These are phyloP conservation scores for Nesogale talazaci DNA, from an alignment of 2,113 vertebrate genomes.

Conservation along the genomic window DNA sequence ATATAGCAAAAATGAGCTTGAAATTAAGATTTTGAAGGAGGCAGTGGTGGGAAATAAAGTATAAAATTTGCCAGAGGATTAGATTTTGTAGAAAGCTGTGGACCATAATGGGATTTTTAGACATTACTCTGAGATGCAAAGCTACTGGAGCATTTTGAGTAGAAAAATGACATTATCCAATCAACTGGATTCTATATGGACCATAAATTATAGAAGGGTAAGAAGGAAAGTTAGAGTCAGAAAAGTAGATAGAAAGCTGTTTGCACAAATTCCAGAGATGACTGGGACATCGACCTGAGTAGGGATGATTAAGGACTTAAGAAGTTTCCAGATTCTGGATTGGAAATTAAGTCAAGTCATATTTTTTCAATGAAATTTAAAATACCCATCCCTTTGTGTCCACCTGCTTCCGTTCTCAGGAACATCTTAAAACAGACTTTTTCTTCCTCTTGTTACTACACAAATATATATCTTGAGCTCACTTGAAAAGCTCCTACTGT, in stretches of 20 bases:
- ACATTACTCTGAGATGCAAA: slow-evolving; percentile 42
- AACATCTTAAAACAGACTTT: slow-evolving; percentile 20
- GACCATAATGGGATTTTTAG: slow-evolving; percentile 6
- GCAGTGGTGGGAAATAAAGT: neutral
- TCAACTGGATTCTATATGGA: neutral
- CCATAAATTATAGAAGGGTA: neutral
- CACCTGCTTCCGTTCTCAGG: neutral
- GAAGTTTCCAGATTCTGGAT: neutral
- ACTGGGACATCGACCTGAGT: neutral
- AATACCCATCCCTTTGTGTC: neutral
- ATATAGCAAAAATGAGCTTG: neutral
- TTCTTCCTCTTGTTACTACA: slow-evolving; percentile 8
- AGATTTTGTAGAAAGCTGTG: neutral
- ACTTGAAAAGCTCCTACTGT: neutral
- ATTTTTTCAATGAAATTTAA: slow-evolving; percentile 14
- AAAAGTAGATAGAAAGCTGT: neutral
- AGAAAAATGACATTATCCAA: neutral
- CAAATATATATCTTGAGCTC: neutral
- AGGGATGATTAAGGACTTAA: neutral
- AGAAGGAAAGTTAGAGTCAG: neutral
- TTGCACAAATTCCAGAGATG: neutral
- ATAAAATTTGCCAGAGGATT: neutral
- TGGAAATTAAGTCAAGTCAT: neutral
- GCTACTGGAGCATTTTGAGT: neutral
- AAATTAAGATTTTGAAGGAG: slow-evolving; percentile 11